Conservation (phyloP, 2,113 vertebrate species). For the Lampris incognitus region DNA sequence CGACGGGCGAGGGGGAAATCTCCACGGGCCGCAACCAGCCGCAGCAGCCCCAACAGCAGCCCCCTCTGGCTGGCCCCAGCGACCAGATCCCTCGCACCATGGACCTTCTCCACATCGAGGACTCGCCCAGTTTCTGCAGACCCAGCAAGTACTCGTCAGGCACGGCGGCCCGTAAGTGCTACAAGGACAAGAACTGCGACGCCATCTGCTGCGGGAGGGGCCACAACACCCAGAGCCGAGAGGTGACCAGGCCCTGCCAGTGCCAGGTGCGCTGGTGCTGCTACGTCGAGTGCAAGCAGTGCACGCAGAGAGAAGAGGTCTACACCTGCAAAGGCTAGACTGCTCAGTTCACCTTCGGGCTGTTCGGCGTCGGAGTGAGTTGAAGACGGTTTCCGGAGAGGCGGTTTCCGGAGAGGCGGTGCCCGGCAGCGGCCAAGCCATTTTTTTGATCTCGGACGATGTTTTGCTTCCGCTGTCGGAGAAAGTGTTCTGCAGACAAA, state of each 20-base stretch:
- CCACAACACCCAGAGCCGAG: slow-evolving; percentile 97
- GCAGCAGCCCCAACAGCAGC: slow-evolving; percentile 59
- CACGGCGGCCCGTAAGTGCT: slow-evolving; percentile 93
- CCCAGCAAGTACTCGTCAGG: slow-evolving; percentile 92
- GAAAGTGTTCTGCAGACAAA: slow-evolving; percentile 51
- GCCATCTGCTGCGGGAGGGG: slow-evolving; percentile 98
- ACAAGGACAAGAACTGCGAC: slow-evolving; percentile 98
- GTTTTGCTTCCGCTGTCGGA: slow-evolving; percentile 58
- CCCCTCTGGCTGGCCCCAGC: slow-evolving; percentile 74
- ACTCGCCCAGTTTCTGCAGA: slow-evolving; percentile 97
- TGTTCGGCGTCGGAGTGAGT: slow-evolving; percentile 40
- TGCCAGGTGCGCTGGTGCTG: slow-evolving; percentile 99
- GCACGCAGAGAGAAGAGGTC: slow-evolving; percentile 96
- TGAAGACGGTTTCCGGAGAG: slow-evolving; percentile 39
- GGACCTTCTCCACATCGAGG: slow-evolving; percentile 95
- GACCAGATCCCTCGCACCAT: slow-evolving; percentile 95
- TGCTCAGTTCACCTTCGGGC: slow-evolving; percentile 9
- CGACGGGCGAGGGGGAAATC: slow-evolving; percentile 93
- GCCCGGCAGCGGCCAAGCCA: background rate
- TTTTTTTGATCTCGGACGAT: slow-evolving; percentile 51
- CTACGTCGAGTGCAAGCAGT: slow-evolving; percentile 98
- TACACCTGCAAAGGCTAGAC: slow-evolving; percentile 96
- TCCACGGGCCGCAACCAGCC: slow-evolving; percentile 82
- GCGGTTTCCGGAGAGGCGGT: slow-evolving; percentile 1
- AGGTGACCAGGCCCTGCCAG: slow-evolving; percentile 95